Conservation (phyloP, 2,113 vertebrate species). For the Dermatemys mawii region DNA sequence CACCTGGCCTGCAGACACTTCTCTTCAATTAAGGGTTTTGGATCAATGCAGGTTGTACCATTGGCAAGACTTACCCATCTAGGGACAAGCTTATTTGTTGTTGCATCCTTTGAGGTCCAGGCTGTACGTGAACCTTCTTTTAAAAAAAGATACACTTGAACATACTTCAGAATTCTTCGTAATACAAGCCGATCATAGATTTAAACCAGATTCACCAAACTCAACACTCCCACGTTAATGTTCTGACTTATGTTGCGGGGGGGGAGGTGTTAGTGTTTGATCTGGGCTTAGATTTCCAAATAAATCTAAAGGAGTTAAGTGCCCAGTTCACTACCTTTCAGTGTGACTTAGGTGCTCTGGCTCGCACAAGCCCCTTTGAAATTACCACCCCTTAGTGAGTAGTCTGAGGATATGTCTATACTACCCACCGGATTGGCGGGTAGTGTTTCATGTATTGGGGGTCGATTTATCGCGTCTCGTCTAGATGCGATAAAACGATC, state of each 20-base stretch:
- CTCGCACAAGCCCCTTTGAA: not conserved
- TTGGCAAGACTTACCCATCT: conserved; percentile 32
- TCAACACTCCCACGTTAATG: not conserved
- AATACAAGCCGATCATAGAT: not conserved
- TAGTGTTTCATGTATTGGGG: too few species aligned
- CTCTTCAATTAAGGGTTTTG: not conserved
- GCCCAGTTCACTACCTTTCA: conserved; percentile 2
- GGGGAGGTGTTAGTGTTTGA: too few species aligned
- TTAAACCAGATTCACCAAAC: not conserved
- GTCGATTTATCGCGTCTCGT: too few species aligned
- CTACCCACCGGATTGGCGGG: too few species aligned
- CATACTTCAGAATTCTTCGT: conserved; percentile 36
- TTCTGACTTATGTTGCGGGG: not conserved
- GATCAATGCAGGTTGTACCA: not conserved
- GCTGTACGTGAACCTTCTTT: not conserved
- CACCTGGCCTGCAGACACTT: not conserved
- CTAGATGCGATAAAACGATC: too few species aligned
- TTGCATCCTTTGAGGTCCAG: conserved; percentile 47
- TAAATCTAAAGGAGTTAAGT: not conserved
- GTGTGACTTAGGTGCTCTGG: not conserved
- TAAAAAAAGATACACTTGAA: conserved; percentile 43
- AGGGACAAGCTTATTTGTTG: conserved; percentile 6
- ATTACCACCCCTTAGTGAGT: not conserved
- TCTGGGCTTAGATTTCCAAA: conserved; percentile 1
- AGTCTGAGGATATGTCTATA: too few species aligned